Conservation (phyloP, 2,113 vertebrate species). For the Natator depressus region DNA sequence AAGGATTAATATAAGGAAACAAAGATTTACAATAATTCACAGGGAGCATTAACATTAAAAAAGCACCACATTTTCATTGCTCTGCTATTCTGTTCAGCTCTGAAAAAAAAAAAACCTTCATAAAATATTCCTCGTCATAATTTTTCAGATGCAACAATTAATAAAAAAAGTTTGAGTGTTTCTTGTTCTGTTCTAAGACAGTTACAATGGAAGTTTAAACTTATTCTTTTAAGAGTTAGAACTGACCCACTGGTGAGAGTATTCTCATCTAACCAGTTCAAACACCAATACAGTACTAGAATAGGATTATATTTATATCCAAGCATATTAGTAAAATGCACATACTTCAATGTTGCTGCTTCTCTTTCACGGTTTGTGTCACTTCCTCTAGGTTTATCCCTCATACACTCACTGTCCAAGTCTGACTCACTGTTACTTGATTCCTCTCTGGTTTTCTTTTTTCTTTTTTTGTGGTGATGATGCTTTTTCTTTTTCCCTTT, state of each 20-base stretch:
- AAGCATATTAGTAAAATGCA: neutral
- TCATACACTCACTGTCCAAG: constrained; percentile 73
- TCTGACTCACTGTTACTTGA: constrained; percentile 75
- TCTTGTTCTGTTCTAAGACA: neutral
- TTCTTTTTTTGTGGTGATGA: constrained; percentile 70
- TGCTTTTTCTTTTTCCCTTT: constrained; percentile 86
- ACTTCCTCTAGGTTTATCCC: constrained; percentile 62
- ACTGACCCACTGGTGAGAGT: neutral
- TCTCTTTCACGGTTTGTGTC: neutral
- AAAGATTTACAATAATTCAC: neutral
- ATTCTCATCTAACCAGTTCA: constrained; percentile 2
- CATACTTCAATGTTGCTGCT: constrained; percentile 55
- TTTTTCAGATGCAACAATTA: neutral
- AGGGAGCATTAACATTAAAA: neutral
- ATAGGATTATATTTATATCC: neutral
- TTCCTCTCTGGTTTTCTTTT: constrained; percentile 71
- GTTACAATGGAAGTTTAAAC: neutral
- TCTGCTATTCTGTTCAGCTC: neutral
- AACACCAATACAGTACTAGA: neutral
- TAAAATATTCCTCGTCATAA: neutral
- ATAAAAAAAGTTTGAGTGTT: neutral
- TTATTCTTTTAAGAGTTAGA: neutral
- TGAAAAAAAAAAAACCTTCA: neutral
- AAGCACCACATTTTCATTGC: neutral
- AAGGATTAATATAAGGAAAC: neutral